Conservation (phyloP, 1,140 invertebrate species). For the Nebria ingens region DNA sequence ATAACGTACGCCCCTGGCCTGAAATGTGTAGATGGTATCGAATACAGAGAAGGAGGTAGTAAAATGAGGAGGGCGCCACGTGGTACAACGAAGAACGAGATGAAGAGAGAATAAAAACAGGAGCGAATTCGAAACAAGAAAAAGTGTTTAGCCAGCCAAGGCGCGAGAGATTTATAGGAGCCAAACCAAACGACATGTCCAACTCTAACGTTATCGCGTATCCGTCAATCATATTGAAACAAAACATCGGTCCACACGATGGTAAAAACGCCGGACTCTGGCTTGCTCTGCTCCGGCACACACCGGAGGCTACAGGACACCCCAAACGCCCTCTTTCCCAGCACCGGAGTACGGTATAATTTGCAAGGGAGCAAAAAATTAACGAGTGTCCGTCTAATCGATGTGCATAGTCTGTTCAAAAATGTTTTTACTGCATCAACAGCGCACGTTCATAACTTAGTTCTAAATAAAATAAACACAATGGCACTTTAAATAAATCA, state of each 20-base stretch:
- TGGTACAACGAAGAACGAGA: too few relatives aligned
- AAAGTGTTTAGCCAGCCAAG: neutral
- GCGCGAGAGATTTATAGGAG: neutral
- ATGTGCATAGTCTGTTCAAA: neutral
- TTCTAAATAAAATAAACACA: too few relatives aligned
- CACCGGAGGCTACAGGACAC: too few relatives aligned
- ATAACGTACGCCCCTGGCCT: too few relatives aligned
- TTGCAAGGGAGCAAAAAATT: neutral
- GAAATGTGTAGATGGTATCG: too few relatives aligned
- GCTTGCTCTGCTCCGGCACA: neutral
- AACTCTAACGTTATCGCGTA: neutral
- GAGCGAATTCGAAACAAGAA: neutral
- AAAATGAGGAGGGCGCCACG: too few relatives aligned
- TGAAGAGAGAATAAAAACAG: too few relatives aligned
- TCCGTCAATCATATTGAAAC: neutral
- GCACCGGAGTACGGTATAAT: too few relatives aligned
- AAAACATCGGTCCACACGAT: neutral
- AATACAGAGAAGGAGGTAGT: too few relatives aligned
- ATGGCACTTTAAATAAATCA: too few relatives aligned
- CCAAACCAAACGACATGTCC: neutral
- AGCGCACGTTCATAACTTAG: neutral
- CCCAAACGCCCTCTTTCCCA: too few relatives aligned
- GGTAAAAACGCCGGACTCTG: neutral
- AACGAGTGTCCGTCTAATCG: neutral
- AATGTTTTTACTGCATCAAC: neutral